Evolutionary conservation across 2,888 invertebrate species (phyloP).

Genomic region (Epinotia brunnichana): DNA sequence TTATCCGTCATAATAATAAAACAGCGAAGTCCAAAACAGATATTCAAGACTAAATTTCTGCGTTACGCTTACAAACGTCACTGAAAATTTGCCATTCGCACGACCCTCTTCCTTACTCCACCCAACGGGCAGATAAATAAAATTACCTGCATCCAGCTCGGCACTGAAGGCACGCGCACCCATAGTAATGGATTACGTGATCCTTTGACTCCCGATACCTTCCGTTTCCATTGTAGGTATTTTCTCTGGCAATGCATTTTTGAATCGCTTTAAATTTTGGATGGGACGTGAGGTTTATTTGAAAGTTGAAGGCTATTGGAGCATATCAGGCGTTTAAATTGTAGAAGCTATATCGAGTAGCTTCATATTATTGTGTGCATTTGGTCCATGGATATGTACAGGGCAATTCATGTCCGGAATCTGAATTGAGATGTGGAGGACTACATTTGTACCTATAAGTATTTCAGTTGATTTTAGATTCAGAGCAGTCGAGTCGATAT

Average conservation of each 20-base stretch:
- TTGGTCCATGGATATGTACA: too few species aligned
- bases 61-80: neutral
- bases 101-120: slow-evolving; percentile 14
- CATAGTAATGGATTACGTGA: slow-evolving; percentile 78
- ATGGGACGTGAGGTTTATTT: slow-evolving; percentile 16
- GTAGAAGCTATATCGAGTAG: too few species aligned
- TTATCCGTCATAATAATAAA: too few species aligned
- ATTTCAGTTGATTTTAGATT: too few species aligned
- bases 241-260: slow-evolving; percentile 53
- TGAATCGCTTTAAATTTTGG: slow-evolving; percentile 43
- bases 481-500: too few species aligned
- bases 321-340: neutral
- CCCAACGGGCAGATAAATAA: slow-evolving; percentile 60
- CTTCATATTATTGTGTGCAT: too few species aligned
- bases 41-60: too few species aligned
- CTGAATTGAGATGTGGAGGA: too few species aligned
- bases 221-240: slow-evolving; percentile 53
- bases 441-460: too few species aligned
- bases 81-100: slow-evolving; percentile 14
- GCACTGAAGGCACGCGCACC: slow-evolving; percentile 63
- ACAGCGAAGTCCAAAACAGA: too few species aligned
- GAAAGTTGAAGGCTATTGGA: neutral
- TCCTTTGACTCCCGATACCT: slow-evolving; percentile 50
- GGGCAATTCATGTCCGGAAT: too few species aligned
- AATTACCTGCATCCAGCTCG: slow-evolving; percentile 60